Base-by-base conservation (phyloP, 1,140 invertebrate species). In the Atta cephalotes region DNA sequence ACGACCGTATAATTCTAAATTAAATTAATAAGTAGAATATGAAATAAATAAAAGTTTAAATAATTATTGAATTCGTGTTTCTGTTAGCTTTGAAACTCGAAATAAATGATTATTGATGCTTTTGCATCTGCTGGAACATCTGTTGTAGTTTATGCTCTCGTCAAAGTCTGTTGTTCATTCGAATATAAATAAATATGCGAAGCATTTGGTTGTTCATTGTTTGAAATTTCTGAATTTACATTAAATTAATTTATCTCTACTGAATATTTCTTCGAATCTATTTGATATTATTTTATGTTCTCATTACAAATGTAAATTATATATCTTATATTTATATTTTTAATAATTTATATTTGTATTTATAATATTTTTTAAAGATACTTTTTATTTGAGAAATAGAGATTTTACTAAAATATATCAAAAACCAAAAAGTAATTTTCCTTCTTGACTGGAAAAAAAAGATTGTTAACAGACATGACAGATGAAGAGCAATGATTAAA, bases 401-500 rank as follows among this genome's bases (percentile, higher is more conserved):
- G 5, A 63, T 63, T 78, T 78, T 63, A 45, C 31, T 45, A 63
- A 25, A 2, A 18, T 7, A 10, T 18, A 25, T 65, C 6, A 10
- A 28, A 65, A 28, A 65, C 9, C 1, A 7, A 28, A n/a, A 28
- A 70, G 10, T 56, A 56, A 71, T 71, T 71, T 66, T 10, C 31
- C 4, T 45, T 78, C 2, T 39, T 1, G 21, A n/a, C 0, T 71
- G 35, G 4, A 49, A 49, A 56, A 31, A 14, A 0, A 49, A 79
- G 53, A 60, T 80, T 60, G n/a, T 45, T 9, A 31, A 68, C 9
- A 3, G n/a, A 28, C 53, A 31, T 1, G 12, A 63, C 31, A n/a
- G 53, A 62, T 53, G 51, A 58, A 84, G 78, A 79, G 81, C 84
- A 79, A 84, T 87, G 80, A 92, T 91, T 88, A 92, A 94, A 94